phyloP scores from a whole-genome alignment of 2,113 vertebrate species.

The Odobenus rosmarus region DNA sequence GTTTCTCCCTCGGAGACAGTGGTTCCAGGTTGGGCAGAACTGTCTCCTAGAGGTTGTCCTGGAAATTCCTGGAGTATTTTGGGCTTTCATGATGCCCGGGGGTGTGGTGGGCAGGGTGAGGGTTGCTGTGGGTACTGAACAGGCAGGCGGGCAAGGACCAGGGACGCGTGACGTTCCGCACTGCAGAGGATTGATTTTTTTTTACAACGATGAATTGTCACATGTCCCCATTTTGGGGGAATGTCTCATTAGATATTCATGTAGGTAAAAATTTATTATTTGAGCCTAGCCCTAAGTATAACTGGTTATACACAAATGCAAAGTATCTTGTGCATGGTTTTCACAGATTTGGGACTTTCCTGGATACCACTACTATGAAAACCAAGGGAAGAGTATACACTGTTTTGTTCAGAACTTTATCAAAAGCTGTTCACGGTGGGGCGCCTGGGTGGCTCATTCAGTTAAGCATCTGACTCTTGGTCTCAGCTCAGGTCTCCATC shows the following conservation, averaged over 20 bases:
- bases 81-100: neutral
- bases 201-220: neutral
- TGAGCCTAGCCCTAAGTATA: neutral
- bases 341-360: neutral
- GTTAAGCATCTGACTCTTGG: neutral
- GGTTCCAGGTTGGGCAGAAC: neutral
- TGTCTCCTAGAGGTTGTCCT: neutral
- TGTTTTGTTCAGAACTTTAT: slow-evolving; percentile 12
- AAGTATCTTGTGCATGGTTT: neutral
- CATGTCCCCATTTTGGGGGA: neutral
- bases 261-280: neutral
- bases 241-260: neutral
- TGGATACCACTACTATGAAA: neutral
- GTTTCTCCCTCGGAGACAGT: neutral
- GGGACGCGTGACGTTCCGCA: too few species aligned
- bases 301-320: neutral
- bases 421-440: neutral
- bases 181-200: neutral
- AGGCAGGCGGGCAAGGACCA: neutral
- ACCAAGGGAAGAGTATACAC: neutral
- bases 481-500: neutral
- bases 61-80: neutral
- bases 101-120: neutral
- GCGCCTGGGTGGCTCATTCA: neutral
- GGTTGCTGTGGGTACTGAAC: neutral